A percentile compares a stretch with the other conserved stretches of the same genome.
phyloP scores from a whole-genome alignment of 2,113 vertebrate species.

The Hemichromis elongatus region DNA sequence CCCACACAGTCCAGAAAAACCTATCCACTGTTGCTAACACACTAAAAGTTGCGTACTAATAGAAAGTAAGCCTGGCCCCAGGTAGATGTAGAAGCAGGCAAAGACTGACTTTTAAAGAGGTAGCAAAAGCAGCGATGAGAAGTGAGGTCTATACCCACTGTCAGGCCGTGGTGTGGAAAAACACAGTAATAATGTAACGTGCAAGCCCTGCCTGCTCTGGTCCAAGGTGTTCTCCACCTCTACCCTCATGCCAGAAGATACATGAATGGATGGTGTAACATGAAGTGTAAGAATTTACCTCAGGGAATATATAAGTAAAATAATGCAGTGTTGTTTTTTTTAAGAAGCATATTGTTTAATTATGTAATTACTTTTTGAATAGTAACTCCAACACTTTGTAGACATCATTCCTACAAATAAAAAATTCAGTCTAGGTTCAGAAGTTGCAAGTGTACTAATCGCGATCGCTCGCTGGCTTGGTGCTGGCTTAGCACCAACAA shows the following conservation, averaged over 20 bases:
- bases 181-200: not conserved
- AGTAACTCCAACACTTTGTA: not conserved
- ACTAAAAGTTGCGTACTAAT: not conserved
- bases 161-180: not conserved
- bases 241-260: not conserved
- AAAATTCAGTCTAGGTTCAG: not conserved
- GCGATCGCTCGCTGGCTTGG: not conserved
- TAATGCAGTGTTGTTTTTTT: not conserved
- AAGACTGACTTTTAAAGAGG: too few species aligned
- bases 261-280: not conserved
- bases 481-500: not conserved
- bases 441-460: not conserved
- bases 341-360: not conserved
- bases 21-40: not conserved
- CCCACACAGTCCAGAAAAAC: not conserved
- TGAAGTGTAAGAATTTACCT: not conserved
- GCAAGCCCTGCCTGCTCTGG: not conserved
- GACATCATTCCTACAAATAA: not conserved
- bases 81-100: not conserved
- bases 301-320: not conserved
- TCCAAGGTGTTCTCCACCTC: not conserved
- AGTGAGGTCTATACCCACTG: not conserved
- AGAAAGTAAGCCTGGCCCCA: not conserved
- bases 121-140: not conserved
- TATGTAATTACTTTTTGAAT: not conserved